These are phyloP conservation scores for Asobara japonica DNA, from an alignment of 1,140 invertebrate genomes.

Conservation along the genomic window DNA sequence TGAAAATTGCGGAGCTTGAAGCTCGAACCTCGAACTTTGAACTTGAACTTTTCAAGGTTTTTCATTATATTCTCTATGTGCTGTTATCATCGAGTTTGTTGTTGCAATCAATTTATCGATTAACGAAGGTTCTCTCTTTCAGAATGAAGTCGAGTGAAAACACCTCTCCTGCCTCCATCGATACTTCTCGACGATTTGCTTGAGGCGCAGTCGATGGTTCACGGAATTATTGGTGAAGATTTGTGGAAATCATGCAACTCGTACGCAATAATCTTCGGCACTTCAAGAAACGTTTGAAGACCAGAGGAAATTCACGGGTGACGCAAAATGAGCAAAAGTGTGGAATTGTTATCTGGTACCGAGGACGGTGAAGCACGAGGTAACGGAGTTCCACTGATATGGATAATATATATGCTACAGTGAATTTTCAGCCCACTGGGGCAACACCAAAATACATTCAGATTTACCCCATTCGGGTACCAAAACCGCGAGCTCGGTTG, in stretches of 20 bases:
- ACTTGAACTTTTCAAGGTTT: background rate
- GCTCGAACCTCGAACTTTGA: background rate
- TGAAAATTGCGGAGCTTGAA: too few relatives aligned
- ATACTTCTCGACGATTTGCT: background rate
- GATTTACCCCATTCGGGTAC: too few relatives aligned
- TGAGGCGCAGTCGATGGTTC: background rate
- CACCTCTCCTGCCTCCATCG: background rate
- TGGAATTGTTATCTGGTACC: slow-evolving; percentile 57
- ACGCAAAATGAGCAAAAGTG: slow-evolving; percentile 56
- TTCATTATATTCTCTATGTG: background rate
- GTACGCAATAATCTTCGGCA: slow-evolving; percentile 11
- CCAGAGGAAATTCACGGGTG: background rate
- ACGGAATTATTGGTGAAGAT: background rate
- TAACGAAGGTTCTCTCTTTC: background rate
- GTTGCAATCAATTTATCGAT: background rate
- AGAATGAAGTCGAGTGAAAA: background rate
- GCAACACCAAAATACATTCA: too few relatives aligned
- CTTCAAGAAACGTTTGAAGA: slow-evolving; percentile 26
- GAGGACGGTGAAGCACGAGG: slow-evolving; percentile 55
- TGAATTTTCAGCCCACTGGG: too few relatives aligned
- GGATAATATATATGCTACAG: too few relatives aligned
- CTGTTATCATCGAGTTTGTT: background rate
- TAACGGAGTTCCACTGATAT: slow-evolving; percentile 38
- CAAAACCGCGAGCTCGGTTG: too few relatives aligned
- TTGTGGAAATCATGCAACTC: slow-evolving; percentile 16